Conservation (phyloP, 1,140 invertebrate genomes). For the Euglossa dilemma region DNA sequence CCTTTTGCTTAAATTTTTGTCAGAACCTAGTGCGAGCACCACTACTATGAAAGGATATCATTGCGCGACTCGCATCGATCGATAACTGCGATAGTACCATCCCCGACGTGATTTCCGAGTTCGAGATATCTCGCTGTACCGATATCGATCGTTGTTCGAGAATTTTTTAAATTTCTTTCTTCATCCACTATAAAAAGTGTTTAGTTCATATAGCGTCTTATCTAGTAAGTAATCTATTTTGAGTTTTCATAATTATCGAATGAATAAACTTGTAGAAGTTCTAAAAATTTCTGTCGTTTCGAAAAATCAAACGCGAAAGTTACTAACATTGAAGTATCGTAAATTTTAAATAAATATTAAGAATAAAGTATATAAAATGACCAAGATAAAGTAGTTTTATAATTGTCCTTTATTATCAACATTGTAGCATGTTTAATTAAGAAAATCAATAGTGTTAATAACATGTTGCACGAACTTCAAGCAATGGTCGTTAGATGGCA, state of each 20-base stretch:
- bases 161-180: not conserved
- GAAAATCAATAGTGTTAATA: too few relatives aligned
- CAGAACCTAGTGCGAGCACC: slow-evolving; percentile 37
- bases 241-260: too few relatives aligned
- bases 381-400: not conserved
- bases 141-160: not conserved
- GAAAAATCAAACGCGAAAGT: not conserved
- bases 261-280: too few relatives aligned
- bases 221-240: too few relatives aligned
- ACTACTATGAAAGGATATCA: slow-evolving; percentile 55
- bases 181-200: not conserved
- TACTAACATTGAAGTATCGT: not conserved
- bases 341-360: not conserved
- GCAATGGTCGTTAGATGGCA: not conserved
- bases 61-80: slow-evolving; percentile 63
- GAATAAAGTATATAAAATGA: not conserved
- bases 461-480: not conserved
- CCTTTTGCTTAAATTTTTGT: slow-evolving; percentile 55
- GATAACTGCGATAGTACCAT: slow-evolving; percentile 53
- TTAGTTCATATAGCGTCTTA: not conserved
- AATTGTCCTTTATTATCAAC: not conserved
- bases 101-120: slow-evolving; percentile 11
- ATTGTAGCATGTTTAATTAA: not conserved
- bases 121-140: slow-evolving; percentile 24
- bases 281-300: too few relatives aligned